phyloP scores from a whole-genome alignment of 2,113 vertebrate species.

The Orthonyx spaldingii region DNA sequence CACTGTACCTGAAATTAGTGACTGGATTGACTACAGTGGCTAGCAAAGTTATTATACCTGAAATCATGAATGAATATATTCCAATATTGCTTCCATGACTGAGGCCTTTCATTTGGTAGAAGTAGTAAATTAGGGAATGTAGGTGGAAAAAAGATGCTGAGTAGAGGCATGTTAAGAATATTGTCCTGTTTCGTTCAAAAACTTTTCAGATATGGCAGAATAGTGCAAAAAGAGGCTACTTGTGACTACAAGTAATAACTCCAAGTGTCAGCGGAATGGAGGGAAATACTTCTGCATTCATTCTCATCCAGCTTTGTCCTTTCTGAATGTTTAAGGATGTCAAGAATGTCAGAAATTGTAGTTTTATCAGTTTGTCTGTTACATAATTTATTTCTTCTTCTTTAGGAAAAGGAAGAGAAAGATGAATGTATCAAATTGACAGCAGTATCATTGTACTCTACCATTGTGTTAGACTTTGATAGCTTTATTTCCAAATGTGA shows the following conservation, averaged over 20 bases:
- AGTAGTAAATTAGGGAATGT: background rate
- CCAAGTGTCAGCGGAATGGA: background rate
- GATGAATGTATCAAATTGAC: background rate
- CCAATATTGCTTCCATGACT: background rate
- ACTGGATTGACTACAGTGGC: background rate
- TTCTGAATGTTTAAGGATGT: background rate
- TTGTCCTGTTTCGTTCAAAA: background rate
- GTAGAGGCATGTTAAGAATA: background rate
- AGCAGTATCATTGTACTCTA: background rate
- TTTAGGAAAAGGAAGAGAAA: background rate
- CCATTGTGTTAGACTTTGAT: background rate
- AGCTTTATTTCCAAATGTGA: slow-evolving; percentile 1
- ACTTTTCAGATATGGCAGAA: background rate
- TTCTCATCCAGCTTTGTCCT: slow-evolving; percentile 26
- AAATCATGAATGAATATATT: background rate
- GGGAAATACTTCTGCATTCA: background rate
- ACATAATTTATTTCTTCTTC: slow-evolving; percentile 26
- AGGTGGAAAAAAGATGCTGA: background rate
- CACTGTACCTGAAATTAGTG: background rate
- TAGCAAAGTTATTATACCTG: background rate
- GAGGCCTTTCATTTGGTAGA: background rate
- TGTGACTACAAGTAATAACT: background rate
- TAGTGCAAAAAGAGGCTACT: background rate
- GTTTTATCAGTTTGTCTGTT: slow-evolving; percentile 28
- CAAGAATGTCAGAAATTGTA: background rate